These are phyloP conservation scores for Calidris pugnax DNA, from an alignment of 2,113 vertebrate genomes.

Conservation along the genomic window DNA sequence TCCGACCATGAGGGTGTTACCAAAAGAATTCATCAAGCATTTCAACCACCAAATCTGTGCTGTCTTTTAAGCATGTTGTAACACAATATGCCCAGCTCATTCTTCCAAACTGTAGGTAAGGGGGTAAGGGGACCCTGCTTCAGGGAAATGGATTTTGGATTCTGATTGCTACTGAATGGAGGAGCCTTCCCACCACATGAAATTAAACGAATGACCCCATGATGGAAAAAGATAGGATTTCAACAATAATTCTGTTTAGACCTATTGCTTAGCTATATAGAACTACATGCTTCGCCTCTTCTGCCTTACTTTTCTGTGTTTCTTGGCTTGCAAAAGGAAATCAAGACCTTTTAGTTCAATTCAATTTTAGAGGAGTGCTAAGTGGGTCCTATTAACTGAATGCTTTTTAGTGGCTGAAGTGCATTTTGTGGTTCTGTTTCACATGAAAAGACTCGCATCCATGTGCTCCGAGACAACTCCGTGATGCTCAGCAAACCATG, in stretches of 20 bases:
- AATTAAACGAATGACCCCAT: neutral
- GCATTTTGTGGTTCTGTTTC: neutral
- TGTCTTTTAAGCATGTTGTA: neutral
- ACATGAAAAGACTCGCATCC: neutral
- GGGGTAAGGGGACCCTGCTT: neutral
- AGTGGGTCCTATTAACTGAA: neutral
- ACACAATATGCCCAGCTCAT: accelerated
- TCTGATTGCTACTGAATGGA: neutral
- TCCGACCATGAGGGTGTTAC: neutral
- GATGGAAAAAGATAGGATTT: neutral
- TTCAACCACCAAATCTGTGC: neutral
- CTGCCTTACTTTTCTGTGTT: neutral
- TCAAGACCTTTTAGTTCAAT: neutral
- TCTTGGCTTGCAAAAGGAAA: neutral
- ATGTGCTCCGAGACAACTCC: neutral
- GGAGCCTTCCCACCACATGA: neutral
- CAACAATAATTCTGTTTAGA: neutral
- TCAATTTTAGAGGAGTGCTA: neutral
- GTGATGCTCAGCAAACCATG: neutral
- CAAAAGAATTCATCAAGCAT: neutral
- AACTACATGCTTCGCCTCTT: neutral
- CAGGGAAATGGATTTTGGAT: neutral
- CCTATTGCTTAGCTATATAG: neutral
- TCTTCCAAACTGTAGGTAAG: neutral
- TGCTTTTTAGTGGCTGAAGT: neutral